These are phyloP conservation scores for Agrilus cyanescens DNA, from an alignment of 2,888 invertebrate species.

Conservation along the genomic window DNA sequence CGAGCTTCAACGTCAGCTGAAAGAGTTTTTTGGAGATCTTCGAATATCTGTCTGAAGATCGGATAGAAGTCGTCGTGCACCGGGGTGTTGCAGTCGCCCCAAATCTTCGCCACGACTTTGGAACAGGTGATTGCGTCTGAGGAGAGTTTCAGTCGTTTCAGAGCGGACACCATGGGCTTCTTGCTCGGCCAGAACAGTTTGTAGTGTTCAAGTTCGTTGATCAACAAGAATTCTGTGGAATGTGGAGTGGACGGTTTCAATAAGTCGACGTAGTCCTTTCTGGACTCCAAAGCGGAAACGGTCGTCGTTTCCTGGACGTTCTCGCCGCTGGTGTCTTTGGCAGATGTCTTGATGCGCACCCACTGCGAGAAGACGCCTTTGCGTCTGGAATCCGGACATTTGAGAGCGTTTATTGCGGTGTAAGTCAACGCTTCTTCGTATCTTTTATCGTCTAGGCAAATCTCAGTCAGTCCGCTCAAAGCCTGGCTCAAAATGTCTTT, in stretches of 20 bases:
- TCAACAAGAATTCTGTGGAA: conserved; percentile 15
- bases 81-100: conserved; percentile 16
- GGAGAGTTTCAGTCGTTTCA: conserved; percentile 18
- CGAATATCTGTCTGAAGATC: conserved; percentile 11
- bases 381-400: conserved; percentile 12
- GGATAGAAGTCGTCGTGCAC: conserved; percentile 15
- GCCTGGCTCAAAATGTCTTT: conserved; percentile 8
- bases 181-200: conserved; percentile 23
- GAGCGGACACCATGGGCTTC: conserved; percentile 18
- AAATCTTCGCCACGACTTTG: conserved; percentile 18
- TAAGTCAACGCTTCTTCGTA: conserved; percentile 15
- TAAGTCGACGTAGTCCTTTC: conserved; percentile 10
- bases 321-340: conserved; percentile 11
- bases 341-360: conserved; percentile 19
- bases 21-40: conserved; percentile 13
- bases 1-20: conserved; percentile 5
- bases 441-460: conserved; percentile 11
- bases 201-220: conserved; percentile 22
- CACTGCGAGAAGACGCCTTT: conserved; percentile 17
- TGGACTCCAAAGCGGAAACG: conserved; percentile 14
- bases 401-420: conserved; percentile 16
- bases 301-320: conserved; percentile 19
- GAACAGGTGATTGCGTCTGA: conserved; percentile 16
- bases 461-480: conserved; percentile 11
- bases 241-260: conserved; percentile 14